Evolutionary conservation across 2,888 invertebrate genomes (phyloP).

Genomic region (Ptychoptera albimana): DNA sequence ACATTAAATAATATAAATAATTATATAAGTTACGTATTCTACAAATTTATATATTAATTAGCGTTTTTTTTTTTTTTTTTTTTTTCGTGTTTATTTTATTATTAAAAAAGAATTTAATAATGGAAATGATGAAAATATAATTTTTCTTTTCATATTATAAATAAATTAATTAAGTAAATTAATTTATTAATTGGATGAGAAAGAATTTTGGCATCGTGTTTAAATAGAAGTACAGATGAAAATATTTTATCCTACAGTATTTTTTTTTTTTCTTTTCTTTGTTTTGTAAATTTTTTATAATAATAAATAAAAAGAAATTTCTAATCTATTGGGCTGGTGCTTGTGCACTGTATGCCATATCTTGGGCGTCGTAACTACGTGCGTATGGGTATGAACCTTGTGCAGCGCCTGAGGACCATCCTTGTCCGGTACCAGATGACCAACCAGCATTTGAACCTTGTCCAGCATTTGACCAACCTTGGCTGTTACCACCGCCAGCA

Average conservation of each 20-base stretch:
- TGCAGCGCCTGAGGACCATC: slow-evolving; percentile 21
- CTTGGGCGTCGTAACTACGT: slow-evolving; percentile 42
- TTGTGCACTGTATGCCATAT: slow-evolving; percentile 56
- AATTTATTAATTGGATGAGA: not conserved
- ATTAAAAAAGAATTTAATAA: too few relatives aligned
- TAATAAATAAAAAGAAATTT: not conserved
- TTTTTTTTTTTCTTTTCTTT: not conserved
- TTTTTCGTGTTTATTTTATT: too few relatives aligned
- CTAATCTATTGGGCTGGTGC: slow-evolving; percentile 19
- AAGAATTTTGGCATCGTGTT: not conserved
- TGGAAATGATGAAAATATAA: too few relatives aligned
- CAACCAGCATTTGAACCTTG: slow-evolving; percentile 15
- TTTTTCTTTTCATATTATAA: too few relatives aligned
- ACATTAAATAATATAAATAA: too few relatives aligned
- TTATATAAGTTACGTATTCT: too few relatives aligned
- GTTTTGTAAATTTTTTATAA: not conserved
- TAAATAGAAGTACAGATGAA: slow-evolving; percentile 1
- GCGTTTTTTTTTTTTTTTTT: too few relatives aligned
- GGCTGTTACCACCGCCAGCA: slow-evolving; percentile 14
- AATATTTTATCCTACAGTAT: not conserved
- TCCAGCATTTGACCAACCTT: slow-evolving; percentile 12
- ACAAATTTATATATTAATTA: too few relatives aligned
- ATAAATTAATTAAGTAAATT: too few relatives aligned
- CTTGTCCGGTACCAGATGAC: slow-evolving; percentile 13
- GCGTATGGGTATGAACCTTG: slow-evolving; percentile 33